A percentile compares a stretch with the other conserved stretches of the same genome.
These are phyloP conservation scores for Brachionus koreanus DNA, from an alignment of 1,140 invertebrate species.

Conservation along the genomic window DNA sequence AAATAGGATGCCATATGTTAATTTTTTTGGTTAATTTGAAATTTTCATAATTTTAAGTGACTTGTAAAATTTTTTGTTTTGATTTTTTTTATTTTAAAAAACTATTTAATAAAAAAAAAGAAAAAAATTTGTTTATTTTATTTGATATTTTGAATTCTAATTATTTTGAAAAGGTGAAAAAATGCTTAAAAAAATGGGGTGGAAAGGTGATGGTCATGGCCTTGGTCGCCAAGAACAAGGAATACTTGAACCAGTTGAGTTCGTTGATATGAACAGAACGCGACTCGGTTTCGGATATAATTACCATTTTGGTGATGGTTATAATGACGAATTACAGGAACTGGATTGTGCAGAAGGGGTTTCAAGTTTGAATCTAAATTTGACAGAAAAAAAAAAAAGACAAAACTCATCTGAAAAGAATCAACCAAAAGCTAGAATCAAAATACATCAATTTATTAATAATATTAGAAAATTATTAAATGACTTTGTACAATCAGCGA, in stretches of 20 bases:
- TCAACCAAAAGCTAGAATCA: neutral
- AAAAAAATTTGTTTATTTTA: constrained; percentile 19
- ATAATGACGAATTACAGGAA: neutral
- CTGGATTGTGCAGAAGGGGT: neutral
- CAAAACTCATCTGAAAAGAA: neutral
- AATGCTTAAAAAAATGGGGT: constrained; percentile 41
- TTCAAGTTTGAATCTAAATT: neutral
- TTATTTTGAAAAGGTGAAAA: constrained; percentile 1
- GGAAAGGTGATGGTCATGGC: constrained; percentile 38
- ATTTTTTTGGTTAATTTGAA: neutral
- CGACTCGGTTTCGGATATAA: constrained; percentile 10
- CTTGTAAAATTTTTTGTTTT: constrained; percentile 23
- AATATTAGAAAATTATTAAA: constrained; percentile 28
- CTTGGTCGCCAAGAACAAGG: constrained; percentile 9
- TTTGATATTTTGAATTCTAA: neutral
- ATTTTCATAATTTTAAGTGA: neutral
- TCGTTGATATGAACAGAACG: neutral
- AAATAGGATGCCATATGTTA: neutral
- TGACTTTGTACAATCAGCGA: constrained; percentile 4
- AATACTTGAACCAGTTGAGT: neutral
- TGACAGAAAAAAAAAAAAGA: neutral
- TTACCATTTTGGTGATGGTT: constrained; percentile 25
- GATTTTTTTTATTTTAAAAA: neutral
- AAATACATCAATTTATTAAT: neutral
- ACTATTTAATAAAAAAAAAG: constrained; percentile 41